Percentiles rank a stretch among this genome's conserved stretches.
phyloP scores from a whole-genome alignment of 2,113 vertebrate genomes.

The Epinephelus cyanopodus region DNA sequence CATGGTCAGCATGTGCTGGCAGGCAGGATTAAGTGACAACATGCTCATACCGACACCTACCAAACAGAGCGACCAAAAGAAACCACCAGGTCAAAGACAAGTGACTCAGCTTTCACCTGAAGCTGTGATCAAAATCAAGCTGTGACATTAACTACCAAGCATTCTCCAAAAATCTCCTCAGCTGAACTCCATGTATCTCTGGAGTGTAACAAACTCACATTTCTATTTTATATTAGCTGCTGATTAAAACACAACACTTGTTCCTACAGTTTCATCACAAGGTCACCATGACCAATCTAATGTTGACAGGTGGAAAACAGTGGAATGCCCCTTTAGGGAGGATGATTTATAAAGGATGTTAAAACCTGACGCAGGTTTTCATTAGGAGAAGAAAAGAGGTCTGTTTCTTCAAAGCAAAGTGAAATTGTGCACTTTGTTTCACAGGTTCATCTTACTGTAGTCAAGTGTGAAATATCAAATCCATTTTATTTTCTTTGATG shows the following conservation, averaged over 20 bases:
- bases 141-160: background rate
- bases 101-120: background rate
- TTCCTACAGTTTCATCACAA: background rate
- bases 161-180: background rate
- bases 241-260: background rate
- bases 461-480: constrained; percentile 1
- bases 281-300: background rate
- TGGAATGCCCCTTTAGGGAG: background rate
- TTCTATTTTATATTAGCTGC: background rate
- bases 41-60: background rate
- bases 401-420: background rate
- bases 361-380: background rate
- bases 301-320: background rate
- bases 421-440: background rate
- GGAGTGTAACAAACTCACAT: background rate
- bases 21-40: constrained; percentile 18
- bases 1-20: constrained; percentile 9
- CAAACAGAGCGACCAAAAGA: background rate
- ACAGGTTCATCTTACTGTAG: background rate
- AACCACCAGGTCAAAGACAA: background rate
- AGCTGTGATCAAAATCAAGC: background rate
- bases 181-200: background rate
- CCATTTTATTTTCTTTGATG: background rate
- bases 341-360: background rate
- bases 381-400: background rate